Percentiles rank a stretch among this genome's conserved stretches.
Evolutionary conservation across 1,140 invertebrate species (phyloP).

Genomic region (Pogonomyrmex californicus): DNA sequence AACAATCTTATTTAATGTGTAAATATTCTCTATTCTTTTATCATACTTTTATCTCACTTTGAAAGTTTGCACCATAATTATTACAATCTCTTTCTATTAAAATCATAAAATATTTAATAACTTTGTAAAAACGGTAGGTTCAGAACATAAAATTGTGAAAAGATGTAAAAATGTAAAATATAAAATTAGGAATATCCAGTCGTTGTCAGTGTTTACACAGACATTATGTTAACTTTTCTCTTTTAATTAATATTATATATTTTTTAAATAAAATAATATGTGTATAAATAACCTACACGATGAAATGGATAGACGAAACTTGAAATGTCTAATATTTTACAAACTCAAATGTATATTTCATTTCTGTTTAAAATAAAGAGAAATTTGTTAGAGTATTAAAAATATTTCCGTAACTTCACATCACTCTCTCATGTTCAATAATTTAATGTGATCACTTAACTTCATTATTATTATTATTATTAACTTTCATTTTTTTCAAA

Average conservation of each 20-base stretch:
- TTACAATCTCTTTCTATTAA: not conserved
- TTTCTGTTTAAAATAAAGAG: not conserved
- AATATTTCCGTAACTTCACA: constrained; percentile 1
- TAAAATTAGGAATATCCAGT: constrained; percentile 30
- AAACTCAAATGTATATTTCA: not conserved
- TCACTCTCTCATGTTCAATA: not conserved
- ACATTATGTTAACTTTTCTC: not conserved
- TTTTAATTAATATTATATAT: constrained; percentile 21
- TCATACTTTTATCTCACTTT: not conserved
- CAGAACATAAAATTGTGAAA: constrained; percentile 10
- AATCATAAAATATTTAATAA: not conserved
- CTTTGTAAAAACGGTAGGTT: not conserved
- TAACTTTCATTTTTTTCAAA: constrained; percentile 11
- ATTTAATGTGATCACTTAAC: not conserved
- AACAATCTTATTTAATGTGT: not conserved
- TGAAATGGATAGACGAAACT: not conserved
- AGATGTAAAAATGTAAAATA: not conserved
- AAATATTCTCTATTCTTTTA: not conserved
- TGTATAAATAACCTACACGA: constrained; percentile 31
- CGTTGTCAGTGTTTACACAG: not conserved
- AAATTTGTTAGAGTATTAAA: not conserved
- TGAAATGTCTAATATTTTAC: not conserved
- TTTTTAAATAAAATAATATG: constrained; percentile 2
- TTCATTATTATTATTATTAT: constrained; percentile 6
- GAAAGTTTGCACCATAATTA: not conserved